Evolutionary conservation across 2,888 invertebrate genomes (phyloP).

Genomic region (Drosophila mimetica): DNA sequence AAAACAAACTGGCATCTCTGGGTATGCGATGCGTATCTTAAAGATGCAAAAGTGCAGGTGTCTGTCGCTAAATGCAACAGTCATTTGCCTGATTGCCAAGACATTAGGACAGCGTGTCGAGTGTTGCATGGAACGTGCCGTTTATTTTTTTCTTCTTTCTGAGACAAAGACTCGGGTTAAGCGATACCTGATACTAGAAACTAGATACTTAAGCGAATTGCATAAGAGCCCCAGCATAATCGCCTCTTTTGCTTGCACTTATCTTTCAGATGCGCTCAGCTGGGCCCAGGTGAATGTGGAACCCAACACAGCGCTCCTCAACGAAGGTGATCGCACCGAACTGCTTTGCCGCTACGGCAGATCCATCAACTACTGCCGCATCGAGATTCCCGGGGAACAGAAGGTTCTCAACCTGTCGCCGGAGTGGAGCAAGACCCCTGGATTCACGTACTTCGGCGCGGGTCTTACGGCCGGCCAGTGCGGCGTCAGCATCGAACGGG

Average conservation of each 20-base stretch:
- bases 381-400: conserved; percentile 85
- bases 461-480: conserved; percentile 88
- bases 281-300: conserved; percentile 81
- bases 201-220: conserved; percentile 47
- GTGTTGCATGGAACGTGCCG: conserved; percentile 39
- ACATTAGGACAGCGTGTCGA: conserved; percentile 41
- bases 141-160: not conserved
- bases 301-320: conserved; percentile 81
- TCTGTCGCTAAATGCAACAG: conserved; percentile 44
- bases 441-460: conserved; percentile 86
- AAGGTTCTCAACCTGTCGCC: conserved; percentile 85
- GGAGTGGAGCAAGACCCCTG: conserved; percentile 83
- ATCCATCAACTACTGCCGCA: conserved; percentile 83
- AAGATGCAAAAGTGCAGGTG: conserved; percentile 52
- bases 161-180: conserved; percentile 7
- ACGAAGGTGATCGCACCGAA: conserved; percentile 82
- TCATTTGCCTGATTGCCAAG: conserved; percentile 51
- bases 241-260: conserved; percentile 29
- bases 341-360: conserved; percentile 81
- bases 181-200: conserved; percentile 35
- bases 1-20: conserved; percentile 15
- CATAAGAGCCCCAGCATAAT: conserved; percentile 21
- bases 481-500: conserved; percentile 88
- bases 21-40: conserved; percentile 54
- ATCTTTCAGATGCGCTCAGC: conserved; percentile 76